Evolutionary conservation across 2,113 vertebrate species (phyloP).

Genomic region (Pelodiscus sinensis): DNA sequence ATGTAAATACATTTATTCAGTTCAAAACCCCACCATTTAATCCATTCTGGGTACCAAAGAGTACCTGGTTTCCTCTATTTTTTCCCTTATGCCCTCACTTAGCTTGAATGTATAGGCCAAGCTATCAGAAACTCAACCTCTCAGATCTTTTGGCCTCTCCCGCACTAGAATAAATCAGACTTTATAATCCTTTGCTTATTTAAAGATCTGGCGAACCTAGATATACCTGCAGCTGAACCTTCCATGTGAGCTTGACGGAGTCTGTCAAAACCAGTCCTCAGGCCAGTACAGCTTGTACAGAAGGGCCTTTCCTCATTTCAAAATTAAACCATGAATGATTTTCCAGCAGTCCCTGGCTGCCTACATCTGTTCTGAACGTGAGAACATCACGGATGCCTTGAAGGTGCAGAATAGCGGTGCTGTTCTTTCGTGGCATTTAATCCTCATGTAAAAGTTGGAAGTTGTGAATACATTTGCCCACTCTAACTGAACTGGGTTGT

Average conservation of each 20-base stretch:
- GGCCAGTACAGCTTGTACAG: background rate
- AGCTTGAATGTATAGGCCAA: background rate
- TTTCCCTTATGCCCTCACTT: background rate
- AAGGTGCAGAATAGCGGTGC: background rate
- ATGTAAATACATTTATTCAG: background rate
- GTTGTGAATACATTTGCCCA: background rate
- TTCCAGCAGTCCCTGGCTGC: background rate
- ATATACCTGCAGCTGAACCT: constrained; percentile 7
- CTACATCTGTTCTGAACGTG: background rate
- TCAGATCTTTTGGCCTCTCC: constrained; percentile 33
- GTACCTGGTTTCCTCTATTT: background rate
- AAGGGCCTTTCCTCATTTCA: background rate
- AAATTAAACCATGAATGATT: background rate
- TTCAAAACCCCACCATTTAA: rapidly evolving
- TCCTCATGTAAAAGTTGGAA: background rate
- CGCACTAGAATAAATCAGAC: constrained; percentile 44
- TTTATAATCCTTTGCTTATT: constrained; percentile 36
- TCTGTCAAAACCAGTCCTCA: background rate
- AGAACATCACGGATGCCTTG: background rate
- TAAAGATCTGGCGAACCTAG: constrained; percentile 34
- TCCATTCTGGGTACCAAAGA: background rate
- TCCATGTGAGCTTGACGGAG: background rate
- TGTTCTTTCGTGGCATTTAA: background rate
- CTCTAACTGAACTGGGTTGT: background rate
- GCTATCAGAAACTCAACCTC: constrained; percentile 6